Evolutionary conservation across 2,797 vertebrate genomes (phyloP).

Genomic region (Spinus olivaceus): DNA sequence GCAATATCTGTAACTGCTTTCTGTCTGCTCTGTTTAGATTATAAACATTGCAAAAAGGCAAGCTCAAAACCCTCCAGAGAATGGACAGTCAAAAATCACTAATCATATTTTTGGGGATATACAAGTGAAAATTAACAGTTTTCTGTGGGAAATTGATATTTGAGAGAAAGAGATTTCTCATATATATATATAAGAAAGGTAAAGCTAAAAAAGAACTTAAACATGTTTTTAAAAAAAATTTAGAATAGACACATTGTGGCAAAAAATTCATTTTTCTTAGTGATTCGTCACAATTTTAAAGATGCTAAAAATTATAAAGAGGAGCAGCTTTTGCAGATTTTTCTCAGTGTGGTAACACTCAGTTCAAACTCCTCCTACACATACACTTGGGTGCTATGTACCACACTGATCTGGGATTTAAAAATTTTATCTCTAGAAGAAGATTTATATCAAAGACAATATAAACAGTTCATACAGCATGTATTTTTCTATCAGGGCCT

Average conservation of each 20-base stretch:
- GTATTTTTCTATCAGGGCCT: not conserved
- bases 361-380: conserved; percentile 6
- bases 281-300: not conserved
- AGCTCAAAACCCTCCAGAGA: not conserved
- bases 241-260: not conserved
- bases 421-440: conserved; percentile 2
- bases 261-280: not conserved
- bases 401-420: not conserved
- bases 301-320: not conserved
- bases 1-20: not conserved
- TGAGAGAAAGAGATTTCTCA: not conserved
- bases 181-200: not conserved
- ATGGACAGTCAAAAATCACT: not conserved
- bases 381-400: not conserved
- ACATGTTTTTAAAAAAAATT: not conserved
- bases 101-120: not conserved
- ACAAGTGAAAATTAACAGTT: not conserved
- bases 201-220: not conserved
- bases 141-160: not conserved
- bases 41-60: not conserved
- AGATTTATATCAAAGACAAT: not conserved
- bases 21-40: not conserved
- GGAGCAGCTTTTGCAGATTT: conserved; percentile 7
- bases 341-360: not conserved
- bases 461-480: not conserved